Conservation (phyloP, 2,797 vertebrate genomes). For the Catamblyrhynchus diadema region DNA sequence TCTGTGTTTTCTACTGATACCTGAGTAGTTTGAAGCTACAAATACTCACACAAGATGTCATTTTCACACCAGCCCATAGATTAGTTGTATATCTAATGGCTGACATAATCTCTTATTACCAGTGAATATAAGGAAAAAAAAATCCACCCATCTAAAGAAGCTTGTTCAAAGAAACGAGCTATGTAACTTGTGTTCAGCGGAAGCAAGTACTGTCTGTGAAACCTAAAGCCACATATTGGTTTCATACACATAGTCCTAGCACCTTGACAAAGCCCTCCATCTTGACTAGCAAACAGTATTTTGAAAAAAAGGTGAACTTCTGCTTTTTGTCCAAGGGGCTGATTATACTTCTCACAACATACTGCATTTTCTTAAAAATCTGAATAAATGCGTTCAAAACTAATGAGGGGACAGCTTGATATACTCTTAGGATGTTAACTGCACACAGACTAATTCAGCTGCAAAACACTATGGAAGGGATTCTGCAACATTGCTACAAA, state of each 20-base stretch:
- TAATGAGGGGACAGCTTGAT: background rate
- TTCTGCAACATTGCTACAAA: background rate
- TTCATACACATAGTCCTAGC: background rate
- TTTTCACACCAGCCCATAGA: background rate
- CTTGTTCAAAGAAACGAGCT: background rate
- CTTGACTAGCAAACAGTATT: background rate
- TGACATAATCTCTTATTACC: background rate
- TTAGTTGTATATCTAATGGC: background rate
- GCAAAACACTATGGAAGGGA: background rate
- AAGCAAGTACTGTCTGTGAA: background rate
- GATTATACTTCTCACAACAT: accelerated
- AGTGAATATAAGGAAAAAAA: background rate
- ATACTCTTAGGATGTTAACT: background rate
- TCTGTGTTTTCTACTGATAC: background rate
- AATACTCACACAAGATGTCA: background rate
- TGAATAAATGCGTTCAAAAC: background rate
- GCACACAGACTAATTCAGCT: background rate
- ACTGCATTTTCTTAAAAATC: background rate
- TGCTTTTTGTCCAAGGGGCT: background rate
- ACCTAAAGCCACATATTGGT: background rate
- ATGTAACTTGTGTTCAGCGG: background rate
- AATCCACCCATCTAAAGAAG: background rate
- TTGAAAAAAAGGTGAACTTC: background rate
- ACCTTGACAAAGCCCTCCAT: background rate
- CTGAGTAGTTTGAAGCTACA: background rate